Base-by-base conservation (phyloP, 2,888 invertebrate species). In the Pyralis farinalis region DNA sequence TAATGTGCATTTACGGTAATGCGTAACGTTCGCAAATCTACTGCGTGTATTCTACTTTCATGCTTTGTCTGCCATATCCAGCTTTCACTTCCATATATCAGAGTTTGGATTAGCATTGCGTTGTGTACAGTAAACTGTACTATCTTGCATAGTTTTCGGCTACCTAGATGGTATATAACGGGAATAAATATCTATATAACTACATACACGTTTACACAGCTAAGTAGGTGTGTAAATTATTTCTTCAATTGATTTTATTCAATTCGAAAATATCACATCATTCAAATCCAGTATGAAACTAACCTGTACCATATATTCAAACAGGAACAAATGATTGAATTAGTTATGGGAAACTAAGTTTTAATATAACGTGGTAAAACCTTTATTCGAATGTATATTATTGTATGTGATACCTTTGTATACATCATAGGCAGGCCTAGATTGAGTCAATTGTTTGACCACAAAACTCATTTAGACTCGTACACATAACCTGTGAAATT, bases 271-370 rank as follows among this genome's bases (percentile, higher is more conserved):
- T 49, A 57, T 57, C 57, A 49, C 50, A 51, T 59, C 57, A 55
- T 62, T 71, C 71, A 77, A 77, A 84, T 77, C 66, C 66, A 63
- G 75, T 85, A 84, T 86, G 84, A 87, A 86, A 86, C 85, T 81
- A 85, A 73, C 69, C 30, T 30, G 10, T 21, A 11, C 9, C 4
- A 4, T n/a, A 7, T 10, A 9, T 10, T 11, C 7, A 16, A 5
- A 28, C 7, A 10, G 7, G 11, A 37, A 7, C 21, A 30, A 37
- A 21, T 8, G 4, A 3, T 12, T 11, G 20, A 12, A 1, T 3
- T n/a, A 5, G 4, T 2, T 22, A 22, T 21, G 2, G 20, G n/a
- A 37, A 30, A 11, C 11, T 22, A 30, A 10, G 12, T 30, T 22
- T 30, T 37, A 37, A 6, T 12, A 7, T 7, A 10, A 37, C 8